These are phyloP conservation scores for Osmerus mordax DNA, from an alignment of 2,113 vertebrate species.

Conservation along the genomic window DNA sequence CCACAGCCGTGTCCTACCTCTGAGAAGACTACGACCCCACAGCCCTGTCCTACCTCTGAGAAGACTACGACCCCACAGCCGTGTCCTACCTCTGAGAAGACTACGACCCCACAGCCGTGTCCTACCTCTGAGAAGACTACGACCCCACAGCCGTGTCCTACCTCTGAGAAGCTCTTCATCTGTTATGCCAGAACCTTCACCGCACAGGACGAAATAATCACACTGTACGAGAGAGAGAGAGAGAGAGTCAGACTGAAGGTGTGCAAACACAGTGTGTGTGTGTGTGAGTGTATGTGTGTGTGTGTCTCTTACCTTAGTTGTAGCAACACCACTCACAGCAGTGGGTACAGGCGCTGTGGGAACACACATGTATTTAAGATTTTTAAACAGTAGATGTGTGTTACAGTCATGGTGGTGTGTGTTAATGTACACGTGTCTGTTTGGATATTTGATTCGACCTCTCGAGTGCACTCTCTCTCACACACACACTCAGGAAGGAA, in stretches of 20 bases:
- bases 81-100: no score
- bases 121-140: neutral
- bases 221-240: neutral
- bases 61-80: neutral
- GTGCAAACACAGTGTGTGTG: neutral
- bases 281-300: neutral
- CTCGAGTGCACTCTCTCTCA: neutral
- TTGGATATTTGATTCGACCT: neutral
- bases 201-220: neutral
- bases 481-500: slow-evolving; percentile 18
- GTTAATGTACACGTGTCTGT: neutral
- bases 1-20: neutral
- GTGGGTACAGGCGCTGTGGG: slow-evolving; percentile 11
- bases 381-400: neutral
- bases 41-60: no score
- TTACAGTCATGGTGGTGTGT: neutral
- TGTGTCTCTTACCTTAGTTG: neutral
- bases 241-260: neutral
- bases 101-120: neutral
- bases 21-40: neutral
- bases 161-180: neutral
- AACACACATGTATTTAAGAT: neutral
- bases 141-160: neutral
- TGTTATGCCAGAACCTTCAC: neutral
- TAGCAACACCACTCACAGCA: neutral